Evolutionary conservation across 2,113 vertebrate species (phyloP), one percentile per base, ranked within the genome.

Genomic region (Sterrhoptilus dennistouni): DNA sequence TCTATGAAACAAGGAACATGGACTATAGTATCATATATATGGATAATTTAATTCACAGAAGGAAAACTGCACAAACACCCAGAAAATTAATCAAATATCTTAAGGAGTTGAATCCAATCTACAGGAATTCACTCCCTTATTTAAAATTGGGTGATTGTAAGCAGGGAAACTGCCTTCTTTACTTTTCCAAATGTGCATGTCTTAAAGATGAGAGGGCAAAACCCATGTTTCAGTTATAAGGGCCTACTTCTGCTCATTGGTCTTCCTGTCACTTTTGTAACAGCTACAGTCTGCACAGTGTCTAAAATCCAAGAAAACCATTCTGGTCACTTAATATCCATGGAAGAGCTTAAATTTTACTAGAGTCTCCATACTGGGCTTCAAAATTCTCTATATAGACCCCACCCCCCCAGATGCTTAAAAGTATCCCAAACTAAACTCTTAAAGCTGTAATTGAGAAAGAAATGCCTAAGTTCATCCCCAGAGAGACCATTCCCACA

Each of bases 361-460:
- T 80, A 28, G 14, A 80, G 31, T 70, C 85, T 83, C 76, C 33
- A 44, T 1, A 3, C 1, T 0, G 0, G 24, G 44, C 10, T 68
- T 54, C 13, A 81, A 75, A n/a, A 71, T 56, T 80, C 86, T 80
- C 63, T 60, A 36, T 45, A 66, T 25, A 86, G 25, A 74, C 12
- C 2, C 10, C 18, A 4, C 8, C 12, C 12, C 1, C 6, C 1
- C 6, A 2, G 6, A n/a, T 31, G 45, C 4, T 81, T 92, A 77
- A 42, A 80, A 81, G 25, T 81, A 88, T 72, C 50, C 64, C 64
- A 83, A 75, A 89, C 19, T 78, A 64, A 95, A 87, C 56, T 66
- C 54, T 78, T 44, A n/a, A 86, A 83, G 52, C 25, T 92, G 54
- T 50, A 92, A 92, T 13, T 78, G 86, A 87, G 59, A 92, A 94